These are phyloP conservation scores for Tympanuchus pallidicinctus DNA, from an alignment of 2,113 vertebrate genomes.

Conservation along the genomic window DNA sequence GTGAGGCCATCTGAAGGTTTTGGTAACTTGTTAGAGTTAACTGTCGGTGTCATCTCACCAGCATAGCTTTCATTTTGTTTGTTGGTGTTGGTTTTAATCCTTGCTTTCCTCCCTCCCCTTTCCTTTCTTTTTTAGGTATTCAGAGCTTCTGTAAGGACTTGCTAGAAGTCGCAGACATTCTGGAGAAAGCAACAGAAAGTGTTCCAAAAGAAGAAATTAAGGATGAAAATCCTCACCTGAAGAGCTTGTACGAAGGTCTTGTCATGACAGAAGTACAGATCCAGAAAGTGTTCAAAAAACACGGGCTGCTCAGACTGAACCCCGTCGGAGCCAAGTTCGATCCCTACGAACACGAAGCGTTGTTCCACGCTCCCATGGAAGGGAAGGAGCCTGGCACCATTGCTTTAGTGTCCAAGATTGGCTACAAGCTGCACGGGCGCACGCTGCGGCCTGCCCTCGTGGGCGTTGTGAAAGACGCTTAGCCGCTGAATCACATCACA, in stretches of 20 bases:
- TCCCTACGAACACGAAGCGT: conserved; percentile 95
- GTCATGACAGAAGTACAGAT: conserved; percentile 94
- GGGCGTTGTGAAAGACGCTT: conserved; percentile 91
- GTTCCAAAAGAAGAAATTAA: conserved; percentile 91
- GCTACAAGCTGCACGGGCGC: conserved; percentile 95
- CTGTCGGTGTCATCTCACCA: neutral
- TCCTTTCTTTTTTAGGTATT: conserved; percentile 81
- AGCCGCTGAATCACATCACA: conserved; percentile 9
- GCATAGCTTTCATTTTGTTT: neutral
- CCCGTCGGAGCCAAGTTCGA: conserved; percentile 92
- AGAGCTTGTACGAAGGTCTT: conserved; percentile 94
- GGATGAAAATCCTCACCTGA: conserved; percentile 91
- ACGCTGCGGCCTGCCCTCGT: conserved; percentile 94
- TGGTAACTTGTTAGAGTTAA: neutral
- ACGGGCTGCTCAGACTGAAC: conserved; percentile 89
- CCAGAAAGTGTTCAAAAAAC: conserved; percentile 96
- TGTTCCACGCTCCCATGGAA: conserved; percentile 88
- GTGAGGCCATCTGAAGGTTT: neutral
- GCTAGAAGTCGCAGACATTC: conserved; percentile 93
- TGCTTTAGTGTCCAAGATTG: conserved; percentile 92
- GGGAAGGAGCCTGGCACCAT: conserved; percentile 92
- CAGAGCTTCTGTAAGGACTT: conserved; percentile 98
- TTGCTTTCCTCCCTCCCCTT: neutral
- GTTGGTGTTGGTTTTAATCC: neutral
- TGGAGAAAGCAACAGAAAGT: conserved; percentile 95